These are phyloP conservation scores for Epistrophella euchroma DNA, from an alignment of 2,888 invertebrate species.

Conservation along the genomic window DNA sequence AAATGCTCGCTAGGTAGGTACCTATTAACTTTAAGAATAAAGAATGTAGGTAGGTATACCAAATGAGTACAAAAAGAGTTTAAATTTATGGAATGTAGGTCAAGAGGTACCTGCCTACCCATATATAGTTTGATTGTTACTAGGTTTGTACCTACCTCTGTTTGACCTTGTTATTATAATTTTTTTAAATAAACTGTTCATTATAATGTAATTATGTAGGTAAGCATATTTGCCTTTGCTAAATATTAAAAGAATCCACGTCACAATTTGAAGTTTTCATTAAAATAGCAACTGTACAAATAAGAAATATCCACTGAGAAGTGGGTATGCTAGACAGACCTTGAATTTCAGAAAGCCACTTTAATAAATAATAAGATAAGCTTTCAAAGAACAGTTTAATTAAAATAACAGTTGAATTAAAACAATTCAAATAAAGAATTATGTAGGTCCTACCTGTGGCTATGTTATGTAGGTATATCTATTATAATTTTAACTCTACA, in stretches of 20 bases:
- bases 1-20: background rate
- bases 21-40: slow-evolving; percentile 2
- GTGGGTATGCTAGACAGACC: background rate
- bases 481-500: too few species aligned
- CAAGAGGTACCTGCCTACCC: slow-evolving; percentile 3
- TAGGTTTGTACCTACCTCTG: slow-evolving; percentile 15
- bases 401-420: background rate
- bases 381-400: background rate
- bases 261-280: background rate
- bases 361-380: background rate
- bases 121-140: background rate
- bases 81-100: slow-evolving; percentile 35
- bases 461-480: too few species aligned
- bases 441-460: too few species aligned
- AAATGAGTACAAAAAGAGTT: background rate
- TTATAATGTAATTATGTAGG: background rate
- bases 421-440: too few species aligned
- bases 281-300: background rate
- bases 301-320: background rate
- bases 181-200: background rate
- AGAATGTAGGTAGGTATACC: background rate
- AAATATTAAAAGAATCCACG: background rate
- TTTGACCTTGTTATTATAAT: slow-evolving; percentile 9
- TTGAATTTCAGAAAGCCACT: background rate
- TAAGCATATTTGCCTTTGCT: background rate